Evolutionary conservation across 2,113 vertebrate genomes (phyloP).

Genomic region (Zosterops pallidus): DNA sequence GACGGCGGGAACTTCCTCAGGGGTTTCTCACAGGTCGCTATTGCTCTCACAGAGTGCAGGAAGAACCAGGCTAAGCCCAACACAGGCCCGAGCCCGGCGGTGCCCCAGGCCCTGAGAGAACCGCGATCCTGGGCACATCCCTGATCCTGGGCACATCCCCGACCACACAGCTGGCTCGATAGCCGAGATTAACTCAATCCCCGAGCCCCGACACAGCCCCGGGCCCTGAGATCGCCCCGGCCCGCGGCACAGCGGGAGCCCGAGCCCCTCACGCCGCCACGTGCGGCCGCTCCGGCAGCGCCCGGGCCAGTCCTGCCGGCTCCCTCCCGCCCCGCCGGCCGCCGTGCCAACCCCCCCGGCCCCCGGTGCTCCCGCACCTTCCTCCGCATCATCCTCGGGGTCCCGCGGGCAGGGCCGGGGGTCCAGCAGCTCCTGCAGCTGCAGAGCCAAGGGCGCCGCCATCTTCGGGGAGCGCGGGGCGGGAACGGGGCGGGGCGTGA

Average conservation of each 20-base stretch:
- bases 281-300: background rate
- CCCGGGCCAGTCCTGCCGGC: too few relatives aligned
- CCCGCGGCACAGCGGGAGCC: background rate
- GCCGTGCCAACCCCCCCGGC: background rate
- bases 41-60: rapidly evolving
- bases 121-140: background rate
- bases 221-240: rapidly evolving
- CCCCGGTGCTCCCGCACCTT: background rate
- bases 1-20: rapidly evolving
- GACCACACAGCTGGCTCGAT: background rate
- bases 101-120: rapidly evolving
- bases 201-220: background rate
- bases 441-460: background rate
- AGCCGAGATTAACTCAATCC: background rate
- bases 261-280: background rate
- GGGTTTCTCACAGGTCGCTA: rapidly evolving
- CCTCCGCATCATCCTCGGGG: background rate
- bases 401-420: background rate
- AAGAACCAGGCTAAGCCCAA: background rate
- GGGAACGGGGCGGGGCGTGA: too few relatives aligned
- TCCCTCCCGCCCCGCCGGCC: too few relatives aligned
- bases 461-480: background rate
- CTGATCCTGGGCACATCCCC: background rate
- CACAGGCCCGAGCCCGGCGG: background rate
- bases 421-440: background rate